Evolutionary conservation across 2,113 vertebrate genomes (phyloP).

Genomic region (Empidonax alnorum): DNA sequence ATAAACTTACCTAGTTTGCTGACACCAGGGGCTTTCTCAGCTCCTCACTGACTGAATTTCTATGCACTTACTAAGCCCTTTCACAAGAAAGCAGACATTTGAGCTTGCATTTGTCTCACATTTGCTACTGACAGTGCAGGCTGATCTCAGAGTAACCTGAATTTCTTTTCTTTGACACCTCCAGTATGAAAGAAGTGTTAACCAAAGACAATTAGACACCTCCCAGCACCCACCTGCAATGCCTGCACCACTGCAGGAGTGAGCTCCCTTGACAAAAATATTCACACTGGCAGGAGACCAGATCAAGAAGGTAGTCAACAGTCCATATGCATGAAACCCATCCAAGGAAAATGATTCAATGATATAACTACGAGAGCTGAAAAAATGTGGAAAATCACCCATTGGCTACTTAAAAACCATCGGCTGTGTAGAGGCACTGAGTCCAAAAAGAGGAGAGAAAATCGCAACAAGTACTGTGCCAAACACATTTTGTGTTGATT

Average conservation of each 20-base stretch:
- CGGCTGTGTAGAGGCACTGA: neutral
- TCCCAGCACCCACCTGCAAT: neutral
- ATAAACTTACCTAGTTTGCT: neutral
- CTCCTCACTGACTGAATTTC: neutral
- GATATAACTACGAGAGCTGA: constrained; percentile 41
- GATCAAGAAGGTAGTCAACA: constrained; percentile 30
- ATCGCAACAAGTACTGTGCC: neutral
- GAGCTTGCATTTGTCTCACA: neutral
- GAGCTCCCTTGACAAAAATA: constrained; percentile 39
- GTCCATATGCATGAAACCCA: constrained; percentile 9
- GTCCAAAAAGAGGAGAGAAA: constrained; percentile 7
- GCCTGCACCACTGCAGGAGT: neutral
- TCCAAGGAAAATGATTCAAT: constrained; percentile 67
- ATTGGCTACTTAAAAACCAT: constrained; percentile 51
- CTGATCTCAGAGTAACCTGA: neutral
- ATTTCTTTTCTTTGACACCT: neutral
- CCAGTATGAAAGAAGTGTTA: too few relatives aligned
- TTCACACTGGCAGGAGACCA: constrained; percentile 37
- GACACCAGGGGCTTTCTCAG: neutral
- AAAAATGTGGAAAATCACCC: constrained; percentile 63
- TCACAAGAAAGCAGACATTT: neutral
- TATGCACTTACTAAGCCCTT: neutral
- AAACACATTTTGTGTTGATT: neutral
- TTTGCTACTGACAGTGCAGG: neutral
- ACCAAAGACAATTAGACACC: neutral